Percentiles rank a stretch among this genome's conserved stretches.
These are phyloP conservation scores for Raillietiella orientalis DNA, from an alignment of 2,888 invertebrate species.

Conservation along the genomic window DNA sequence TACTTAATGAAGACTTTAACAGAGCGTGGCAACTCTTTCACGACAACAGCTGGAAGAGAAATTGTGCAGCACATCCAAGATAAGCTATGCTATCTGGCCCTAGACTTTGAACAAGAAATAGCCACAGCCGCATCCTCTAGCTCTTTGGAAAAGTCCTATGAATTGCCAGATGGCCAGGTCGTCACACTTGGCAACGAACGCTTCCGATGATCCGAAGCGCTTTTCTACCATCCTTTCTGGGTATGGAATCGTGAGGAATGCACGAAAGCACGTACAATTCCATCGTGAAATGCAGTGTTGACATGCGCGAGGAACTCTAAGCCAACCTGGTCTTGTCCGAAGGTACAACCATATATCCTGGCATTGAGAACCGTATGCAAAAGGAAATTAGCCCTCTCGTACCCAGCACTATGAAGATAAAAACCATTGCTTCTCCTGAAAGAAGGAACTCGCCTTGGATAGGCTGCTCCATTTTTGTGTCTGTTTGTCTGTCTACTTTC, in stretches of 20 bases:
- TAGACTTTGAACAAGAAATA: slow-evolving; percentile 1
- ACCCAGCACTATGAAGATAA: slow-evolving; percentile 1
- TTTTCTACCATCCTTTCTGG: slow-evolving; percentile 1
- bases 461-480: no score
- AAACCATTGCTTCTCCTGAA: slow-evolving; percentile 2
- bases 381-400: no score
- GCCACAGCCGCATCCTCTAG: no score
- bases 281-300: slow-evolving; percentile 1
- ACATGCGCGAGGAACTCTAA: no score
- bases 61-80: no score
- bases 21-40: slow-evolving; percentile 1
- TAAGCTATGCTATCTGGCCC: no score
- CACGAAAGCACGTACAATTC: background rate
- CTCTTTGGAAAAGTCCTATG: no score
- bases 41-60: slow-evolving; percentile 1
- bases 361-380: slow-evolving; percentile 1
- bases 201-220: slow-evolving; percentile 1
- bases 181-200: no score
- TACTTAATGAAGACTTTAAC: slow-evolving; percentile 1
- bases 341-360: slow-evolving; percentile 1
- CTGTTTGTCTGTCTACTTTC: no score
- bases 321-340: background rate
- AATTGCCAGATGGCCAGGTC: no score
- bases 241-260: slow-evolving; percentile 1
- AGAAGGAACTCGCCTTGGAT: slow-evolving; percentile 1